Base-by-base conservation (phyloP, 1,140 invertebrate species). In the Hermetia illucens region DNA sequence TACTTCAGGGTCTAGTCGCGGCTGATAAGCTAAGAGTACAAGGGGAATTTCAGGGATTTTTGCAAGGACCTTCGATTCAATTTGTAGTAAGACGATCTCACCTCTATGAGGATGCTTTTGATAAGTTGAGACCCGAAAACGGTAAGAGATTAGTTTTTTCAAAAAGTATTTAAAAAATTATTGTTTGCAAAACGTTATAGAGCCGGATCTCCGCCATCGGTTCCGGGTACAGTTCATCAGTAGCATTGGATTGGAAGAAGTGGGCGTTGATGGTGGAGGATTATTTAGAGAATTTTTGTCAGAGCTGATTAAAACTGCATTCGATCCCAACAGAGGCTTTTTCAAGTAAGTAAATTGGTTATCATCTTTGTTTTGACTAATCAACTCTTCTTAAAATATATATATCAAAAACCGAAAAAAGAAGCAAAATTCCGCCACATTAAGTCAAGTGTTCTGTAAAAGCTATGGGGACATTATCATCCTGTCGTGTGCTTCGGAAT, bases 91-190 rank as follows among this genome's bases (percentile, higher is more conserved):
- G 93, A 34, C 68, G 94, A 38, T 86, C 84, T 49, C 91, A 93
- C 65, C 68, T 98, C 1, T 98, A 98, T 60, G 94, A 98, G 65
- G 94, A 98, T 67, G 89, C 93, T 0, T 96, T 91, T 62, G 89
- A 93, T 20, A 93, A 93, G 61, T 63, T 97, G 1, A 88, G 88
- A 4, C 71, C 72, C 2, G 83, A 90, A 49, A 96, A 93, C 68
- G 82, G 83, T 82, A 62, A 55, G 52, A n/a, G n/a, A n/a, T n/a
- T n/a, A n/a, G n/a, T n/a, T n/a, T n/a, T n/a, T n/a, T n/a, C 43
- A 6, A 25, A 21, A n/a, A 4, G 16, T n/a, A n/a, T 8, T n/a
- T 29, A 16, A 0, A 12, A 9, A 13, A 16, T 36, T 19, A 9
- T 20, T 9, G 9, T n/a, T 34, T 34, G 10, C 10, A 12, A n/a